A percentile compares a stretch with the other conserved stretches of the same genome.
Conservation (phyloP, 1,140 invertebrate genomes). For the Vollenhovia emeryi region DNA sequence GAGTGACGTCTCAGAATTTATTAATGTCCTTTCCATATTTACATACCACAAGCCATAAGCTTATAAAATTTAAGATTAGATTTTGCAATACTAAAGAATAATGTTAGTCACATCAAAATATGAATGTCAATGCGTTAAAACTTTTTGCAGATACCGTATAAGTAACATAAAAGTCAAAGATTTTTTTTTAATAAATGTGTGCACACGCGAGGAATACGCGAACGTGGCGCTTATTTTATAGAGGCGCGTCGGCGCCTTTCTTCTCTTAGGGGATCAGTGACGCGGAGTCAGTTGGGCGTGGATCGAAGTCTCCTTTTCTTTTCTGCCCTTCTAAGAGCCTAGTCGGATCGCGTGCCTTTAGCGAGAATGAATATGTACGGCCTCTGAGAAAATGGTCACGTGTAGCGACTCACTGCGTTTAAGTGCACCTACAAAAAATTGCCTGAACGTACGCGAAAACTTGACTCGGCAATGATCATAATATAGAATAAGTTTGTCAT, state of each 20-base stretch:
- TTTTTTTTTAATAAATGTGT: slow-evolving; percentile 33
- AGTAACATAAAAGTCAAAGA: slow-evolving; percentile 64
- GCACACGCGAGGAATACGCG: not conserved
- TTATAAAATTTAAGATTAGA: slow-evolving; percentile 4
- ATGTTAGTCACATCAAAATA: slow-evolving; percentile 20
- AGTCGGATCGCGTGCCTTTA: slow-evolving; percentile 51
- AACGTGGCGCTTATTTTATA: slow-evolving; percentile 71
- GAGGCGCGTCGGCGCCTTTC: slow-evolving; percentile 74
- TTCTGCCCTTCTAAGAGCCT: slow-evolving; percentile 36
- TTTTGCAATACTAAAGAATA: not conserved
- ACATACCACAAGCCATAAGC: not conserved
- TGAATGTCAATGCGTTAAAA: slow-evolving; percentile 3
- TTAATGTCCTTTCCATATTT: not conserved
- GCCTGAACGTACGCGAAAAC: not conserved
- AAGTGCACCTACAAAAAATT: slow-evolving; percentile 27
- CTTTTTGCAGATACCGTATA: slow-evolving; percentile 25
- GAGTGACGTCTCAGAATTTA: not conserved
- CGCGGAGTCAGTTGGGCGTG: slow-evolving; percentile 71
- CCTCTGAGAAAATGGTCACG: slow-evolving; percentile 19
- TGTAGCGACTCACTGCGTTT: slow-evolving; percentile 5
- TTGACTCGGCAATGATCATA: not conserved
- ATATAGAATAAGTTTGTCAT: not conserved
- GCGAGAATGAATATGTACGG: slow-evolving; percentile 33
- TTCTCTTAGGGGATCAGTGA: slow-evolving; percentile 56
- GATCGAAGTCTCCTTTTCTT: slow-evolving; percentile 62